A percentile compares a stretch with the other conserved stretches of the same genome.
phyloP scores from a whole-genome alignment of 2,797 vertebrate species.

The Myripristis murdjan region DNA sequence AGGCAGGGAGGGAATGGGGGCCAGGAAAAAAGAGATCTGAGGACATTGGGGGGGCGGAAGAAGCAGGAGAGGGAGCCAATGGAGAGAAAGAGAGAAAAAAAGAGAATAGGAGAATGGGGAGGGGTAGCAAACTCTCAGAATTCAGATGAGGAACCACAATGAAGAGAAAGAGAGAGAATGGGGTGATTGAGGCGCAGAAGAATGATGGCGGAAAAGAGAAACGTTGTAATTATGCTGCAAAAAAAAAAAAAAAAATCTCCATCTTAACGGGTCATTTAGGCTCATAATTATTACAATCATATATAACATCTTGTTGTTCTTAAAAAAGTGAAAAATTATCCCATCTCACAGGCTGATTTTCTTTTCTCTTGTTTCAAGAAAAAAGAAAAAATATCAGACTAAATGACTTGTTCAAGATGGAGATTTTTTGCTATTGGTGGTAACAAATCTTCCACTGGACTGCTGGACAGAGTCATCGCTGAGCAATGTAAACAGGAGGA shows the following conservation, averaged over 20 bases:
- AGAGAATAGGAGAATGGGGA: constrained; percentile 59
- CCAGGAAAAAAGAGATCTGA: constrained; percentile 74
- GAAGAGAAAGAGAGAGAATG: constrained; percentile 41
- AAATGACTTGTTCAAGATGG: no score
- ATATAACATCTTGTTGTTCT: no score
- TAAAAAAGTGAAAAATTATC: no score
- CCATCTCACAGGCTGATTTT: no score
- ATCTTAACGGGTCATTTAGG: no score
- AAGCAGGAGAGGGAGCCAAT: constrained; percentile 52
- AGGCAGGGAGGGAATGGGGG: constrained; percentile 23
- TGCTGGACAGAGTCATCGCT: constrained; percentile 55
- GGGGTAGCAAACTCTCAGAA: constrained; percentile 45
- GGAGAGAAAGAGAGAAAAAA: constrained; percentile 48
- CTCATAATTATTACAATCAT: no score
- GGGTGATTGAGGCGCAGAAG: constrained; percentile 64
- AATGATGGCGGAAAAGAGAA: constrained; percentile 60
- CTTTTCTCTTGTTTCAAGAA: no score
- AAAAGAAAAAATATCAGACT: no score
- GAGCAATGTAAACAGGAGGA: constrained; percentile 63
- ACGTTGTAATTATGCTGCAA: no score
- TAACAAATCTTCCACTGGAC: constrained; percentile 54
- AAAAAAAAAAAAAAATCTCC: no score
- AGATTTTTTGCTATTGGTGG: constrained; percentile 36
- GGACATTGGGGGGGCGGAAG: constrained; percentile 51
- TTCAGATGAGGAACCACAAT: constrained; percentile 62